Conservation (phyloP, 2,113 vertebrate species). For the Ctenodactylus gundi region DNA sequence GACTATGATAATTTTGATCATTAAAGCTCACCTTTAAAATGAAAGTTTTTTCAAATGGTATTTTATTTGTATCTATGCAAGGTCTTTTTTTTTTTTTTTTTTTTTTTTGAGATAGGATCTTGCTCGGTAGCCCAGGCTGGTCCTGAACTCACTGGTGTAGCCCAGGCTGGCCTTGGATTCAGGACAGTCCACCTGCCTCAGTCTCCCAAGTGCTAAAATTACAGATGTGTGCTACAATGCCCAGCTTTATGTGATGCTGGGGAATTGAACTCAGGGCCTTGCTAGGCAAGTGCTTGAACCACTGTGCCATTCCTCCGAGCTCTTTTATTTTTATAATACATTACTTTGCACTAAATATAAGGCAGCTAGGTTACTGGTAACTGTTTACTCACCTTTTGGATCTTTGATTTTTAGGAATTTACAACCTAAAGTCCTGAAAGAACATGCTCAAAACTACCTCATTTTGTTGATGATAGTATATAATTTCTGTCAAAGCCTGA, state of each 20-base stretch:
- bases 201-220: no score
- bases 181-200: no score
- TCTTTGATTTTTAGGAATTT: conserved; percentile 24
- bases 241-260: no score
- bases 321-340: conserved; percentile 4
- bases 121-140: no score
- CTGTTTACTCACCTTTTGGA: not conserved
- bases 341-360: conserved; percentile 31
- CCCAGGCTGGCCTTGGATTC: no score
- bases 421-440: not conserved
- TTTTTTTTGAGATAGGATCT: no score
- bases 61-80: no score
- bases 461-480: not conserved
- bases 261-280: no score
- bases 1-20: not conserved
- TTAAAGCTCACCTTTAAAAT: conserved; percentile 50
- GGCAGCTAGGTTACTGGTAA: not conserved
- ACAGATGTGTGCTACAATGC: no score
- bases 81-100: no score
- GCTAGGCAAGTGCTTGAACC: no score
- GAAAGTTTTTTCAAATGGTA: not conserved
- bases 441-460: not conserved
- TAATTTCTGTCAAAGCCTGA: not conserved
- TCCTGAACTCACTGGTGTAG: no score
- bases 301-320: not conserved